Conservation (phyloP, 2,113 vertebrate species). For the Oriolus oriolus region DNA sequence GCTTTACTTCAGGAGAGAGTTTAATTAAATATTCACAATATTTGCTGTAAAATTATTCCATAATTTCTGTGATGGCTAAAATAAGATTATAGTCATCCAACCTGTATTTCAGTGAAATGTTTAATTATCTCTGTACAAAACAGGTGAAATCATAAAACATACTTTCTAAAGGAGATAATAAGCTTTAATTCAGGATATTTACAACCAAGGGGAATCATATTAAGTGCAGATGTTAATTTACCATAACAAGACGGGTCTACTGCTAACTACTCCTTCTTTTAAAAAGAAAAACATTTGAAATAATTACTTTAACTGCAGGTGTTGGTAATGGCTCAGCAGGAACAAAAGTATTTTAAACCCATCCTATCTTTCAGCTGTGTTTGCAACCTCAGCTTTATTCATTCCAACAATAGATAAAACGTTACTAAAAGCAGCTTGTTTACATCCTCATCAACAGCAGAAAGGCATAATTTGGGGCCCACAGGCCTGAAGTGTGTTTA, state of each 20-base stretch:
- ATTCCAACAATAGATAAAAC: conserved; percentile 10
- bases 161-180: conserved; percentile 58
- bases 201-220: conserved; percentile 51
- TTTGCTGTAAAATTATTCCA: conserved; percentile 43
- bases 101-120: conserved; percentile 24
- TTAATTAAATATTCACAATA: conserved; percentile 37
- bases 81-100: conserved; percentile 41
- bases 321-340: conserved; percentile 53
- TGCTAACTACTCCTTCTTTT: conserved; percentile 55
- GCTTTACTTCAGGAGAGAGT: not conserved
- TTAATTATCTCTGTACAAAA: conserved; percentile 53
- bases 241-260: conserved; percentile 52
- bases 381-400: conserved; percentile 25
- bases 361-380: conserved; percentile 24
- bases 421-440: conserved; percentile 9
- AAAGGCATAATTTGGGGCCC: not conserved
- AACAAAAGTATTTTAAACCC: conserved; percentile 62
- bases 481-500: not conserved
- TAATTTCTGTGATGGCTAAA: conserved; percentile 33
- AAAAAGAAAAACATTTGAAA: conserved; percentile 57
- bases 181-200: conserved; percentile 55
- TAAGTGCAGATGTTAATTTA: conserved; percentile 64
- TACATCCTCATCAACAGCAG: not conserved
- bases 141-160: conserved; percentile 41
- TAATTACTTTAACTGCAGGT: conserved; percentile 68